Evolutionary conservation across 2,888 invertebrate species (phyloP), one percentile per base, ranked within the genome.

Genomic region (Phyllotreta striolata): DNA sequence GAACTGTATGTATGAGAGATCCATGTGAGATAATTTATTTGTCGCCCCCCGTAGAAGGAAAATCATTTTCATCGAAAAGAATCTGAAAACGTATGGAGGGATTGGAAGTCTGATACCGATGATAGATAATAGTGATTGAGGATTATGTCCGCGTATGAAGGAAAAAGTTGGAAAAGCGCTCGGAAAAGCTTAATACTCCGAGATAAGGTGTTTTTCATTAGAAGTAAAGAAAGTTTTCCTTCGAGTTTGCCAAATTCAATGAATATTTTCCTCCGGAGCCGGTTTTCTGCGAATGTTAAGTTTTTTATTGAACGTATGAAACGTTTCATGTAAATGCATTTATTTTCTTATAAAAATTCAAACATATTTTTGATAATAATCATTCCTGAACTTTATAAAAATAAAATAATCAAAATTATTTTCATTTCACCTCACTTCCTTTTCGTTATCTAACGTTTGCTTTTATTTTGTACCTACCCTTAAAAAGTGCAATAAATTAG

Each of bases 91-190:
- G 44, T 52, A 54, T 13, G 38, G 14, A 24, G 41, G 51, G 38
- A 43, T 40, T 43, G 43, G 39, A 41, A 14, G 14, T 52, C 38
- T 52, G 37, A 60, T 52, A 52, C 52, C 39, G 59, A 60, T 52
- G 41, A 52, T 39, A 60, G 59, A 60, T 60, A 60, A 40, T 38
- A 52, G 44, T 60, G 59, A 60, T 54, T 60, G 52, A 35, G 60
- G 52, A 54, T 60, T 60, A 52, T 14, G 37, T 43, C 24, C 14
- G 39, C 34, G 9, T 47, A 14, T 57, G 38, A 38, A 57, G 24
- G 8, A 57, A 35, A 57, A 47, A 47, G 47, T 47, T 47, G 47
- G 8, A 47, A 34, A 47, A 13, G 13, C 13, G 37, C 13, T 6
- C 8, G 49, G 14, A 12, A 7, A 12, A 38, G 52, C 37, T 52